Evolutionary conservation across 2,113 vertebrate genomes (phyloP).

Genomic region (Hyperoodon ampullatus): DNA sequence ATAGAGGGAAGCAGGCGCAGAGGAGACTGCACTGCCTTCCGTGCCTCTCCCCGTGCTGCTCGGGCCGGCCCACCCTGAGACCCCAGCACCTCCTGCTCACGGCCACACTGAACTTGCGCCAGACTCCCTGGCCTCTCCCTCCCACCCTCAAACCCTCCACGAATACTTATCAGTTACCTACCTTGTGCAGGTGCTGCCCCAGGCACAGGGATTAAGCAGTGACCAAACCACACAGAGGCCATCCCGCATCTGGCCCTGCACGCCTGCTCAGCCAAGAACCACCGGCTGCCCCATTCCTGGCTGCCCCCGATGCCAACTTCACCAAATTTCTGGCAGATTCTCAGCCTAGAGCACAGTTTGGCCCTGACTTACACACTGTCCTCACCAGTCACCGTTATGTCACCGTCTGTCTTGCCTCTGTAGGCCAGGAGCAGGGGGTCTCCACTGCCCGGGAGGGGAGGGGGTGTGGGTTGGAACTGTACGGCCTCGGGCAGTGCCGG

Average conservation of each 20-base stretch:
- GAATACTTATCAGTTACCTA: not conserved
- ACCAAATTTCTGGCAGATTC: not conserved
- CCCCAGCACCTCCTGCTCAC: not conserved
- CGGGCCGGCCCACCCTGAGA: not conserved
- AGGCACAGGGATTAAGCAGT: not conserved
- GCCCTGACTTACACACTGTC: not conserved
- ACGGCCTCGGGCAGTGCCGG: no score
- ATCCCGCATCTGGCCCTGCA: not conserved
- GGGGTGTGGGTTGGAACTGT: not conserved
- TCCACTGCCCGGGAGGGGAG: not conserved
- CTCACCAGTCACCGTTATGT: not conserved
- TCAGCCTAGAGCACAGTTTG: not conserved
- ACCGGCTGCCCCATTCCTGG: not conserved
- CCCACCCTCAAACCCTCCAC: not conserved
- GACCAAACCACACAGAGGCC: not conserved
- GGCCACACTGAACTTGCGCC: not conserved
- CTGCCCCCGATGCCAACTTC: not conserved
- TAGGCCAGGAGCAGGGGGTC: not conserved
- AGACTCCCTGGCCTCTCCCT: not conserved
- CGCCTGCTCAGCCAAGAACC: not conserved
- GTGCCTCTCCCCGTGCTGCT: not conserved
- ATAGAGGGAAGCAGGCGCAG: not conserved
- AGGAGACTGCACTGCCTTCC: fast-evolving
- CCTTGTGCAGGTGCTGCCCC: not conserved
- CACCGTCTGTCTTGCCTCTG: not conserved